A percentile compares a stretch with the other conserved stretches of the same genome.
phyloP scores from a whole-genome alignment of 2,797 vertebrate species.

The Diplodus puntazzo region DNA sequence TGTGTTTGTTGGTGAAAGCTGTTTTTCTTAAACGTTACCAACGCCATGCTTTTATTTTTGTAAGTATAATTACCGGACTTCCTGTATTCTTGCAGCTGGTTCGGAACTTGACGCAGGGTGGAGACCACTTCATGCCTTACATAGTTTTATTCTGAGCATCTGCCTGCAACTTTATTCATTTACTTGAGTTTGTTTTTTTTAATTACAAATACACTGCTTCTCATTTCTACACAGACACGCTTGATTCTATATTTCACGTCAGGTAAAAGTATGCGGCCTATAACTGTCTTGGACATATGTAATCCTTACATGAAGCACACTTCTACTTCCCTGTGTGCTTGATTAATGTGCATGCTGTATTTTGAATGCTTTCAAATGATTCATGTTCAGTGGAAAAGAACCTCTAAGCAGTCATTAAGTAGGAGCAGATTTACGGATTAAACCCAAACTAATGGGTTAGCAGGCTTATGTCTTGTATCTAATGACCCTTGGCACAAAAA shows the following conservation, averaged over 20 bases:
- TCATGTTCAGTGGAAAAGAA: neutral
- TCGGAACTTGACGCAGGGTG: slow-evolving; percentile 45
- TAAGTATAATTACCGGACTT: neutral
- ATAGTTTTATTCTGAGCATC: slow-evolving; percentile 59
- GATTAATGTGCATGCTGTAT: neutral
- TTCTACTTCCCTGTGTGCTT: neutral
- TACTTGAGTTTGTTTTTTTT: no score
- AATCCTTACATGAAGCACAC: neutral
- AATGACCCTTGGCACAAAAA: neutral
- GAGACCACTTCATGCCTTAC: slow-evolving; percentile 59
- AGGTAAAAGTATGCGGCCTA: neutral
- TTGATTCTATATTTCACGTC: neutral
- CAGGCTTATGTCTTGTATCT: neutral
- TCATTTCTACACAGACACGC: neutral
- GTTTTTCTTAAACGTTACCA: accelerated
- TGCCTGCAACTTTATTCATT: slow-evolving; percentile 2
- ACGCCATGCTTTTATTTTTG: slow-evolving; percentile 68
- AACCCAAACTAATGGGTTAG: neutral
- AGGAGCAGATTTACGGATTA: neutral
- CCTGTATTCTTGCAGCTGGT: neutral
- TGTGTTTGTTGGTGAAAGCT: neutral
- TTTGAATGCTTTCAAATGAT: neutral
- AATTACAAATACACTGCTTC: neutral
- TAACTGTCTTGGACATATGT: neutral
- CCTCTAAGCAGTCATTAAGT: neutral